Conservation (phyloP, 2,888 invertebrate genomes). For the Hipparchia semele region DNA sequence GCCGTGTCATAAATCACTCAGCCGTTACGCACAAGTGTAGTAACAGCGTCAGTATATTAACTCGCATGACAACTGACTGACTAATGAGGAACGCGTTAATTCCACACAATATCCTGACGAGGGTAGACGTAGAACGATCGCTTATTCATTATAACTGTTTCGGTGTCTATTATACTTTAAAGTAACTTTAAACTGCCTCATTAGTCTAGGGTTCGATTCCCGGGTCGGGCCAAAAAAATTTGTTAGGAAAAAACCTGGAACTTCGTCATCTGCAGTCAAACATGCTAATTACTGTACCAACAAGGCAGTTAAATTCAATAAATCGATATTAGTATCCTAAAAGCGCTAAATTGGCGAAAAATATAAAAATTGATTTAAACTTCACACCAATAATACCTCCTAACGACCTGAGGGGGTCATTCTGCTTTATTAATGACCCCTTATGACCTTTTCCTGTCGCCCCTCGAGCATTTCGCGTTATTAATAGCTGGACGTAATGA, state of each 20-base stretch:
- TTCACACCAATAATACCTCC: conserved; percentile 56
- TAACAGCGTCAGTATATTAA: conserved; percentile 26
- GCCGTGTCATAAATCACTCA: conserved; percentile 12
- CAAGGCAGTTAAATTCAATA: neutral
- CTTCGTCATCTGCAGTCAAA: no score
- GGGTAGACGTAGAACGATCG: conserved; percentile 35
- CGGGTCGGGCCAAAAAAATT: no score
- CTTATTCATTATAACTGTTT: conserved; percentile 27
- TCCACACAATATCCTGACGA: conserved; percentile 42
- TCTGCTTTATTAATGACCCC: conserved; percentile 66
- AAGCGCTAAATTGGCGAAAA: conserved; percentile 42
- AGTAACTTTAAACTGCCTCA: no score
- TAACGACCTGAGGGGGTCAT: conserved; percentile 61
- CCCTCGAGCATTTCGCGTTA: conserved; percentile 53
- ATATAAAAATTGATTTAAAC: conserved; percentile 71
- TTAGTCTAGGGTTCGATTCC: no score
- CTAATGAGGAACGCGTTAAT: conserved; percentile 42
- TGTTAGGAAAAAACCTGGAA: no score
- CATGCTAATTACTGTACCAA: no score
- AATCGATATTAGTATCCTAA: conserved; percentile 22
- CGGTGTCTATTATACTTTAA: conserved; percentile 3
- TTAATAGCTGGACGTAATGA: conserved; percentile 53
- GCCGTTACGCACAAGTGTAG: conserved; percentile 22
- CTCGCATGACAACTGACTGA: conserved; percentile 31
- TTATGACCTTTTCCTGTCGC: conserved; percentile 63